Conservation (phyloP, 2,113 vertebrate species). For the Dryoscopus gambensis region DNA sequence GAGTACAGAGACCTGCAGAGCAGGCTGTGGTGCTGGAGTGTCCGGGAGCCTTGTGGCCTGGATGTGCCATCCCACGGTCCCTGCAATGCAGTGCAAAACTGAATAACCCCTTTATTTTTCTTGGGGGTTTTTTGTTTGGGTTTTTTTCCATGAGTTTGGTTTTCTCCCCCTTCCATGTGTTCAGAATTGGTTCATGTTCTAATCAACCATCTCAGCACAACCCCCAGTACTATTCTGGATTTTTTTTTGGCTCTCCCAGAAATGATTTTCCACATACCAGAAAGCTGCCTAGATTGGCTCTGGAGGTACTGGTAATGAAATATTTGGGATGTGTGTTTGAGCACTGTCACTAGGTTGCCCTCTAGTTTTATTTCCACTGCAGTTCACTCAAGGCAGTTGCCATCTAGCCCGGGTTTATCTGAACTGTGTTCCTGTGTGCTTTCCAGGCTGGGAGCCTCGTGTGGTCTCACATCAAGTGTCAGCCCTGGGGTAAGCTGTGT, state of each 20-base stretch:
- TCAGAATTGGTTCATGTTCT: not conserved
- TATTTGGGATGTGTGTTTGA: not conserved
- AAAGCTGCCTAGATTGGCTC: not conserved
- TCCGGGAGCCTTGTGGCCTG: not conserved
- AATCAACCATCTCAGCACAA: not conserved
- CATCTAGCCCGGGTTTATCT: not conserved
- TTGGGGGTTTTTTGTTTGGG: not conserved
- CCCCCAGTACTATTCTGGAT: not conserved
- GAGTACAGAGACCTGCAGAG: not conserved
- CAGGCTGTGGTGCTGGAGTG: not conserved
- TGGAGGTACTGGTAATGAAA: not conserved
- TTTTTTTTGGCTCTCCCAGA: not conserved
- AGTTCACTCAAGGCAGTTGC: not conserved
- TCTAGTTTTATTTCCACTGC: not conserved
- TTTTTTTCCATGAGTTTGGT: not conserved
- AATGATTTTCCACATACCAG: not conserved
- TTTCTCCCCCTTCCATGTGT: too few relatives aligned
- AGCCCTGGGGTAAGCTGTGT: not conserved
- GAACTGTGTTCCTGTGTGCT: rapidly evolving
- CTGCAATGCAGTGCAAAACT: not conserved
- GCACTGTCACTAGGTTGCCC: not conserved
- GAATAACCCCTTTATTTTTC: not conserved
- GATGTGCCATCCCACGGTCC: too few relatives aligned
- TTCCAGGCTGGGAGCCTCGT: not conserved
- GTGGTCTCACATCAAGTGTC: not conserved